Conservation (phyloP, 2,797 vertebrate genomes). For the Allobates femoralis region DNA sequence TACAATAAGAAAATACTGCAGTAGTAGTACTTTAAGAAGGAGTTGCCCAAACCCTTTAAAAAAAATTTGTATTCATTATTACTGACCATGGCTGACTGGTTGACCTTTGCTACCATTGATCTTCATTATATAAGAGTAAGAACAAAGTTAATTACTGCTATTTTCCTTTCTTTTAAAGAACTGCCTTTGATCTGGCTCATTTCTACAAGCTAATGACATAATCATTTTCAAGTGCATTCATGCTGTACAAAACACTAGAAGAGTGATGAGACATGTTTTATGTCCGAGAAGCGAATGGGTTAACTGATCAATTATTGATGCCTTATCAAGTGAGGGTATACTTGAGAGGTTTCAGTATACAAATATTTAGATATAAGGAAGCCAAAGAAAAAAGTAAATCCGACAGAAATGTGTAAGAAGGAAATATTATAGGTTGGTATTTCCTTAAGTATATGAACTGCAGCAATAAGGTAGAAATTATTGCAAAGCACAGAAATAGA, state of each 20-base stretch:
- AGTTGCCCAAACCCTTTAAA: too few species aligned
- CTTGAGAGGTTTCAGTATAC: not conserved
- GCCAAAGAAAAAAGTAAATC: too few species aligned
- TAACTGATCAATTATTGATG: not conserved
- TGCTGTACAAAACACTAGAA: slow-evolving; percentile 6
- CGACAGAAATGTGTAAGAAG: not conserved
- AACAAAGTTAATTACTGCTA: slow-evolving; percentile 19
- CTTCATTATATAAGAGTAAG: slow-evolving; percentile 25
- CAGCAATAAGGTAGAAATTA: too few species aligned
- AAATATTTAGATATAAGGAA: not conserved
- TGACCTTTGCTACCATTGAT: slow-evolving; percentile 11
- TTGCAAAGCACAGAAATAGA: not conserved
- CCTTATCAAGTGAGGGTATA: not conserved
- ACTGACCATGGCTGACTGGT: not conserved
- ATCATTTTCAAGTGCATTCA: slow-evolving; percentile 29
- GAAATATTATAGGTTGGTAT: not conserved
- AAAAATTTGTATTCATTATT: slow-evolving; percentile 19
- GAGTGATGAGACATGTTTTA: not conserved
- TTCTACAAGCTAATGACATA: slow-evolving; percentile 30
- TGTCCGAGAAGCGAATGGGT: not conserved
- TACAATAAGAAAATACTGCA: too few species aligned
- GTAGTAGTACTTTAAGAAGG: too few species aligned
- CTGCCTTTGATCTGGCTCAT: slow-evolving; percentile 2
- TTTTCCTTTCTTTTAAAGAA: not conserved
- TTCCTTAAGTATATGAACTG: not conserved